Evolutionary conservation across 2,113 vertebrate genomes (phyloP).

Genomic region (Camarhynchus parvulus): DNA sequence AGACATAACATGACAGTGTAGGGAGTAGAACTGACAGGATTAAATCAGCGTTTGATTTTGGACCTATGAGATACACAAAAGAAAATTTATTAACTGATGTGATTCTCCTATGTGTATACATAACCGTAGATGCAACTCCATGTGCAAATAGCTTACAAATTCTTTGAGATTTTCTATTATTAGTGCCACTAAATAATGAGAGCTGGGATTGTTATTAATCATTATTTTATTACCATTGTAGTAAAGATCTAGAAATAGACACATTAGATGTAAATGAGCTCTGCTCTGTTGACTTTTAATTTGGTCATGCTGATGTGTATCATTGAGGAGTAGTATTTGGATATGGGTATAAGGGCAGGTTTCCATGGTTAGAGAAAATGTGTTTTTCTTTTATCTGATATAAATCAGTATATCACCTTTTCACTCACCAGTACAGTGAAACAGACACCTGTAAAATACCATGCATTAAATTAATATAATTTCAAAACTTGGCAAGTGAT

Average conservation of each 20-base stretch:
- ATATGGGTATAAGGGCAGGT: background rate
- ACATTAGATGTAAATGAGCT: background rate
- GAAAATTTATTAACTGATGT: background rate
- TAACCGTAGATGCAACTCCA: background rate
- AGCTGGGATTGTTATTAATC: background rate
- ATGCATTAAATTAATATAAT: background rate
- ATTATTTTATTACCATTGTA: conserved; percentile 2
- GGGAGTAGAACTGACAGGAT: background rate
- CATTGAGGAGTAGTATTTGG: background rate
- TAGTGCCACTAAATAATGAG: background rate
- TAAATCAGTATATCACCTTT: background rate
- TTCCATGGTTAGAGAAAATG: background rate
- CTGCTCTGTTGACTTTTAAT: conserved; percentile 27
- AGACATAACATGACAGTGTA: background rate
- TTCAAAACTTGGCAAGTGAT: background rate
- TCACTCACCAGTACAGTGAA: background rate
- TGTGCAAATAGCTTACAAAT: conserved; percentile 2
- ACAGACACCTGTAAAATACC: background rate
- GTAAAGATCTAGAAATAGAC: conserved; percentile 22
- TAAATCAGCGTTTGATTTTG: background rate
- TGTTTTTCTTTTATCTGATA: background rate
- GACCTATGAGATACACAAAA: background rate
- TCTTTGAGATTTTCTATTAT: background rate
- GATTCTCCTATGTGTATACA: background rate
- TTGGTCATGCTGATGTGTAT: background rate